These are phyloP conservation scores for Aptenodytes forsteri DNA, from an alignment of 2,113 vertebrate genomes.

Conservation along the genomic window DNA sequence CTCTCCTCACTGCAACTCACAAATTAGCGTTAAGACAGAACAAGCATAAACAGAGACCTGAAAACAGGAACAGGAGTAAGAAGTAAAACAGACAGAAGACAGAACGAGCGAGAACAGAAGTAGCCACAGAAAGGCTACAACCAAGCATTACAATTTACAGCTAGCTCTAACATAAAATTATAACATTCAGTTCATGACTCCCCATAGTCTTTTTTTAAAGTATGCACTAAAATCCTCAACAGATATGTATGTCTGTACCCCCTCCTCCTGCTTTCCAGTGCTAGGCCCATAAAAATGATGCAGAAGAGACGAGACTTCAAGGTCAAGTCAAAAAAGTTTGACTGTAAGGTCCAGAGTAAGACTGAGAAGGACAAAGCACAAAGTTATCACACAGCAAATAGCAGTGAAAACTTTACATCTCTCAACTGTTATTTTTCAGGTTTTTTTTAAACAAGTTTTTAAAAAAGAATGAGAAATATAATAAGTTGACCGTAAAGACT, in stretches of 20 bases:
- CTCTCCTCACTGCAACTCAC: background rate
- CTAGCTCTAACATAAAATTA: background rate
- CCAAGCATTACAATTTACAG: background rate
- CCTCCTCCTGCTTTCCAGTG: background rate
- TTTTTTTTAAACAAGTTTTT: background rate
- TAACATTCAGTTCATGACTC: background rate
- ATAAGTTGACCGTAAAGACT: background rate
- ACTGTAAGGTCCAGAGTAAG: background rate
- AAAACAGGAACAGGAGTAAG: background rate
- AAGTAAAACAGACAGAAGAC: background rate
- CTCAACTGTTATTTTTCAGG: background rate
- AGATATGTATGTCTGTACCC: background rate
- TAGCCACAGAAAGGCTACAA: background rate
- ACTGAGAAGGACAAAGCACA: background rate
- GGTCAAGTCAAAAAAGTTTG: background rate
- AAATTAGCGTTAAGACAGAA: background rate
- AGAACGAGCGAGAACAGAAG: background rate
- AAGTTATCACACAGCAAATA: background rate
- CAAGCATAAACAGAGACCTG: background rate
- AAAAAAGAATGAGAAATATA: background rate
- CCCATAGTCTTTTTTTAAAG: background rate
- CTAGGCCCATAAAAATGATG: background rate
- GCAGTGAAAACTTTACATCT: background rate
- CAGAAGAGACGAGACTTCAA: background rate
- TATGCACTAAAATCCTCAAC: background rate